Conservation (phyloP, 2,888 invertebrate genomes). For the Dichetophora obliterata region DNA sequence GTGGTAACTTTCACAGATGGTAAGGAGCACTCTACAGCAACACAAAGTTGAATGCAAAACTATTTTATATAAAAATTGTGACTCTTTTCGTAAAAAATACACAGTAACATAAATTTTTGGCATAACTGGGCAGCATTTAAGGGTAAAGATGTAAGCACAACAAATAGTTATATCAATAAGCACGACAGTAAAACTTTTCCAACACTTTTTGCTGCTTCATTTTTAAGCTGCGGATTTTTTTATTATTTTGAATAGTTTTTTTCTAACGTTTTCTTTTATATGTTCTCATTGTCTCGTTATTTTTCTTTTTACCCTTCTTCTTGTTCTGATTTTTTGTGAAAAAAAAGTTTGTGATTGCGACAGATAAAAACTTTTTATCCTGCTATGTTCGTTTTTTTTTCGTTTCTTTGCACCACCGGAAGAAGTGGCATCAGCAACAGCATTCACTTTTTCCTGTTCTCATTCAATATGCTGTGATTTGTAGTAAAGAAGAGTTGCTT, state of each 20-base stretch:
- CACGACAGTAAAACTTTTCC: neutral
- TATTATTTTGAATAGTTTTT: neutral
- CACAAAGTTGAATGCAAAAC: too few species aligned
- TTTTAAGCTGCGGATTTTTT: neutral
- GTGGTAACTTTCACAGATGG: too few species aligned
- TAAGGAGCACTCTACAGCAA: too few species aligned
- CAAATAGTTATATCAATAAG: too few species aligned
- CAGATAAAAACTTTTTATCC: conserved; percentile 35
- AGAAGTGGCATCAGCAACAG: conserved; percentile 24
- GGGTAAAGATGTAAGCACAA: too few species aligned
- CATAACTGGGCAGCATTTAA: too few species aligned
- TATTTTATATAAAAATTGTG: too few species aligned
- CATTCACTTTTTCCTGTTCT: neutral
- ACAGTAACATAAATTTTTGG: too few species aligned
- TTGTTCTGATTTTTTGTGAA: conserved; percentile 21
- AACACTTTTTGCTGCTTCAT: neutral
- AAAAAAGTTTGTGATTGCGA: conserved; percentile 32
- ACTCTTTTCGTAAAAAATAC: too few species aligned
- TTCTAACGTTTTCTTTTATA: neutral
- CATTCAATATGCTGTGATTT: conserved; percentile 26
- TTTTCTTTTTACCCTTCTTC: neutral
- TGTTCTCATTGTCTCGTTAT: neutral
- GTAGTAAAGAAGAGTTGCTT: conserved; percentile 12
- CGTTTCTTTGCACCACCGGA: conserved; percentile 12
- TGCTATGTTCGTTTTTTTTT: neutral